These are phyloP conservation scores for Phengaris alcon DNA, from an alignment of 2,888 invertebrate species.

Conservation along the genomic window DNA sequence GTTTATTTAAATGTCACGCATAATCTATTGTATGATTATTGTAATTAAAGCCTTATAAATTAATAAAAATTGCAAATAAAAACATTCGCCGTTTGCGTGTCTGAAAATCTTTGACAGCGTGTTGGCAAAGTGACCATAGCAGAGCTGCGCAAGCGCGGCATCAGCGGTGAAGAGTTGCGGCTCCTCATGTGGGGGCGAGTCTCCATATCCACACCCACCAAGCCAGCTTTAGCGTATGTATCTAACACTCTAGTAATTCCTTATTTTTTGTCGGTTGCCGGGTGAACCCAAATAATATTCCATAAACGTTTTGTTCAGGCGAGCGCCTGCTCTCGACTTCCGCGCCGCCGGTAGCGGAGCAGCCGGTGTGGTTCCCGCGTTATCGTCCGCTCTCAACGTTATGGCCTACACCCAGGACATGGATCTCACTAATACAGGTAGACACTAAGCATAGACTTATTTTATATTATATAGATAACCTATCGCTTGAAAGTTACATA, in stretches of 20 bases:
- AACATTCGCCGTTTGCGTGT: background rate
- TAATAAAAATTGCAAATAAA: background rate
- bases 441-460: no score
- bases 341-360: constrained; percentile 49
- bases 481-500: no score
- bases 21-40: no score
- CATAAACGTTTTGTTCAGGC: constrained; percentile 38
- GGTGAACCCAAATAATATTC: background rate
- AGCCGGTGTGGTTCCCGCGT: constrained; percentile 74
- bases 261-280: no score
- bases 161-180: constrained; percentile 92
- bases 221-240: constrained; percentile 72
- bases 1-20: no score
- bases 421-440: constrained; percentile 64
- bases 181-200: constrained; percentile 95
- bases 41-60: background rate
- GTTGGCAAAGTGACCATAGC: constrained; percentile 93
- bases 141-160: constrained; percentile 88
- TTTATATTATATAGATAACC: no score
- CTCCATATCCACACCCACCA: constrained; percentile 91
- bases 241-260: background rate
- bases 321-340: constrained; percentile 66
- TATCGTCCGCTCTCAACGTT: constrained; percentile 89
- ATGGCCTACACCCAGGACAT: constrained; percentile 90
- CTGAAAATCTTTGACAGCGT: constrained; percentile 75